Evolutionary conservation across 2,888 invertebrate species (phyloP).

Genomic region (Eupithecia tripunctaria): DNA sequence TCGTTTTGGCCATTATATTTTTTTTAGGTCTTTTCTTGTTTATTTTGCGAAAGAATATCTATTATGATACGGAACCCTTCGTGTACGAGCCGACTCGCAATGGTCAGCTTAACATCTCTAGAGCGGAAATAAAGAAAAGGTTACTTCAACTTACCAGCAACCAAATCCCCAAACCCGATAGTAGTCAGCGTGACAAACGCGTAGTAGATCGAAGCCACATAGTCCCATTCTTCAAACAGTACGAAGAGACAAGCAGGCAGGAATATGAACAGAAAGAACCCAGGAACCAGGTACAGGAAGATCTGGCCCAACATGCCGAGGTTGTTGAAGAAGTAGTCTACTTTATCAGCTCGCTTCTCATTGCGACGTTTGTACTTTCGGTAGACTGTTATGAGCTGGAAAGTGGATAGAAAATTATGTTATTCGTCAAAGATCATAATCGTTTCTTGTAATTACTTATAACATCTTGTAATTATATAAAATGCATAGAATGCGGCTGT

Average conservation of each 20-base stretch:
- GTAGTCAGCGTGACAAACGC: slow-evolving; percentile 94
- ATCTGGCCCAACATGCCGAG: slow-evolving; percentile 91
- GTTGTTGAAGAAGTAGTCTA: slow-evolving; percentile 87
- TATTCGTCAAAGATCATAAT: slow-evolving; percentile 47
- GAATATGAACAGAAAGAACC: slow-evolving; percentile 93
- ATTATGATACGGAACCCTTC: too few relatives aligned
- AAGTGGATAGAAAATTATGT: slow-evolving; percentile 23
- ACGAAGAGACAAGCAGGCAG: slow-evolving; percentile 93
- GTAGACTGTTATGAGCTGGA: slow-evolving; percentile 90
- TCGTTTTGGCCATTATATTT: too few relatives aligned
- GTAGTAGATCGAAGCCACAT: slow-evolving; percentile 93
- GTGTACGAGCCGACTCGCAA: too few relatives aligned
- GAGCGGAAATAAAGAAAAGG: background rate
- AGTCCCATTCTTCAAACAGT: slow-evolving; percentile 94
- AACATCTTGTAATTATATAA: too few relatives aligned
- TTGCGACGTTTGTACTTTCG: slow-evolving; percentile 90
- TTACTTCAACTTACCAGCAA: slow-evolving; percentile 87
- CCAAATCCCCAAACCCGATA: slow-evolving; percentile 96
- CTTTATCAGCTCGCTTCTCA: slow-evolving; percentile 82
- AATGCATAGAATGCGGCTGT: too few relatives aligned
- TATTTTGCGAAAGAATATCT: too few relatives aligned
- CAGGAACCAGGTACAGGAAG: slow-evolving; percentile 93
- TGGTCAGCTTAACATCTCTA: too few relatives aligned
- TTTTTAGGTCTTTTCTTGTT: too few relatives aligned
- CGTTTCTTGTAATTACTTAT: too few relatives aligned